phyloP scores from a whole-genome alignment of 2,113 vertebrate genomes.

The Conger conger region DNA sequence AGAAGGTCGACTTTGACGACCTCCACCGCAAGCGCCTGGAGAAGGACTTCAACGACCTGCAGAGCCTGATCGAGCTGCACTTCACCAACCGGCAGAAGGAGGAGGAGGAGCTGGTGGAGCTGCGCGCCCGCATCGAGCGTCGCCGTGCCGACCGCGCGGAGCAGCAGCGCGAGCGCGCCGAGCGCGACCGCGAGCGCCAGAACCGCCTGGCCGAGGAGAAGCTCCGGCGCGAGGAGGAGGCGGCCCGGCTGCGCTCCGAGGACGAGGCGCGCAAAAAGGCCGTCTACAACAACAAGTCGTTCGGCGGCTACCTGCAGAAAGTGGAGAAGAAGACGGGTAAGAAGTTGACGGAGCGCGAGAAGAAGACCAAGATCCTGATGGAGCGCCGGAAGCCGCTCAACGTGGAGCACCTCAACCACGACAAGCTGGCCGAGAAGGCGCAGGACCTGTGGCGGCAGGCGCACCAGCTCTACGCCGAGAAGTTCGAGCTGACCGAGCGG shows the following conservation, averaged over 20 bases:
- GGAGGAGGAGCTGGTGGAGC: slow-evolving; percentile 86
- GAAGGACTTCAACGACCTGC: slow-evolving; percentile 91
- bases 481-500: slow-evolving; percentile 89
- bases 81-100: slow-evolving; percentile 94
- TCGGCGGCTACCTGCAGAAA: slow-evolving; percentile 71
- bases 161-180: slow-evolving; percentile 83
- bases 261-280: slow-evolving; percentile 94
- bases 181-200: slow-evolving; percentile 87
- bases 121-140: slow-evolving; percentile 86
- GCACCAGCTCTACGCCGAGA: slow-evolving; percentile 84
- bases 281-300: slow-evolving; percentile 83
- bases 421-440: slow-evolving; percentile 82
- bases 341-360: slow-evolving; percentile 73
- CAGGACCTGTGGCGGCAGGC: slow-evolving; percentile 88
- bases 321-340: slow-evolving; percentile 74
- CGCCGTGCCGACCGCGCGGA: slow-evolving; percentile 86
- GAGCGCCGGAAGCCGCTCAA: slow-evolving; percentile 73
- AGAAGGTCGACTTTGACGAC: slow-evolving; percentile 95
- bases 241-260: slow-evolving; percentile 78
- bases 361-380: slow-evolving; percentile 72
- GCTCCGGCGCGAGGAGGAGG: slow-evolving; percentile 87
- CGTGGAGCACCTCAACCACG: slow-evolving; percentile 74
- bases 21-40: slow-evolving; percentile 92
- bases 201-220: slow-evolving; percentile 81
- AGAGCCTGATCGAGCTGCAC: slow-evolving; percentile 86